These are phyloP conservation scores for Entosphenus tridentatus DNA, from an alignment of 2,113 vertebrate species.

Conservation along the genomic window DNA sequence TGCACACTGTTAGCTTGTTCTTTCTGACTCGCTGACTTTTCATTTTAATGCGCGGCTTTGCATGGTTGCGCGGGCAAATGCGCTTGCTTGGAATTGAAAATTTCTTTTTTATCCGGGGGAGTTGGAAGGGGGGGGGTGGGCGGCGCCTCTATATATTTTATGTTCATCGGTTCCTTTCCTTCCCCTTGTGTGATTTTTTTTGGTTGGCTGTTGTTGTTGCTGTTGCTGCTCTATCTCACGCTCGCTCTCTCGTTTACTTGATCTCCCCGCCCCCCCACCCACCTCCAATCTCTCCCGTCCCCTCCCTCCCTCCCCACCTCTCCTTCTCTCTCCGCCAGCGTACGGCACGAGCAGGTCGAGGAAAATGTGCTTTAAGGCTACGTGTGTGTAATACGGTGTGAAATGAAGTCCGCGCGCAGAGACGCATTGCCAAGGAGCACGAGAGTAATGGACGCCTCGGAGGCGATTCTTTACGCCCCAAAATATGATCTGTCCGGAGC, in stretches of 20 bases:
- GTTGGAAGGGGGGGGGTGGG: too few relatives aligned
- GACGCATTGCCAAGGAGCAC: not conserved
- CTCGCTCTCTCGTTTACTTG: too few relatives aligned
- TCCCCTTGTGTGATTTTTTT: too few relatives aligned
- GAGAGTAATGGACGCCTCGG: not conserved
- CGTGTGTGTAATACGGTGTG: slow-evolving; percentile 5
- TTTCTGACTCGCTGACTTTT: slow-evolving; percentile 6
- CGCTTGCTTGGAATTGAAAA: slow-evolving; percentile 1
- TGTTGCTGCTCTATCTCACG: too few relatives aligned
- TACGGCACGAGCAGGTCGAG: not conserved
- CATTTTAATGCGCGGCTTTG: slow-evolving; percentile 4
- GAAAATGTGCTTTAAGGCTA: slow-evolving; percentile 1
- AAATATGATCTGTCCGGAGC: slow-evolving; percentile 3
- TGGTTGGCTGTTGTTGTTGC: too few relatives aligned
- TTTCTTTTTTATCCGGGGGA: not conserved
- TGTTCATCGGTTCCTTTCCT: too few relatives aligned
- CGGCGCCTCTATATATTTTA: too few relatives aligned
- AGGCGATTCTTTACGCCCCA: not conserved
- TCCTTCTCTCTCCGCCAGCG: too few relatives aligned
- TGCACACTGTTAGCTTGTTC: slow-evolving; percentile 3
- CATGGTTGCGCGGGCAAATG: slow-evolving; percentile 5
- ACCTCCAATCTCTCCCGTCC: too few relatives aligned
- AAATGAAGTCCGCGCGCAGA: slow-evolving; percentile 3
- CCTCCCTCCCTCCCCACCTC: too few relatives aligned
- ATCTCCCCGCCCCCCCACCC: too few relatives aligned